A percentile compares a stretch with the other conserved stretches of the same genome.
Conservation (phyloP, 2,113 vertebrate species). For the Heptranchias perlo region DNA sequence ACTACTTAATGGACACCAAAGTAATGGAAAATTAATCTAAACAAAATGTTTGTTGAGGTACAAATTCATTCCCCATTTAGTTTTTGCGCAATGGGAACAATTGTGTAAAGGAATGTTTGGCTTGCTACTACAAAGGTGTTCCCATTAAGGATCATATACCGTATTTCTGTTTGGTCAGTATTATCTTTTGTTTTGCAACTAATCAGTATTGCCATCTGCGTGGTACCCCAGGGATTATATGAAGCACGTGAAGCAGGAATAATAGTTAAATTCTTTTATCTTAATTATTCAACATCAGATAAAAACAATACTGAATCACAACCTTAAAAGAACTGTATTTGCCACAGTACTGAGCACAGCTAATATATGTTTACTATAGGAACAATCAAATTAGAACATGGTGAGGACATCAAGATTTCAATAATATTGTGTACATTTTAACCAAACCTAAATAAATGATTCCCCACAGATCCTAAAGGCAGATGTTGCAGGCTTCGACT, state of each 20-base stretch:
- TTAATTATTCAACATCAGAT: neutral
- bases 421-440: neutral
- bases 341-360: neutral
- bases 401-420: neutral
- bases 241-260: neutral
- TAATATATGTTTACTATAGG: neutral
- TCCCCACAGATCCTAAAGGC: neutral
- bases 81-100: neutral
- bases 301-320: neutral
- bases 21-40: neutral
- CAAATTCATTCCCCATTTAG: neutral
- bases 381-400: neutral
- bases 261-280: neutral
- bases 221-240: no score
- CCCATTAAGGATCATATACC: neutral
- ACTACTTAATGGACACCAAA: neutral
- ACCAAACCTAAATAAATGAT: neutral
- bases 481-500: neutral
- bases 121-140: neutral
- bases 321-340: neutral
- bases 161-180: neutral
- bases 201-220: neutral
- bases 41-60: neutral
- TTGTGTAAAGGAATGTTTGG: neutral
- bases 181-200: neutral